Conservation (phyloP, 2,888 invertebrate genomes). For the Hipparchia semele region DNA sequence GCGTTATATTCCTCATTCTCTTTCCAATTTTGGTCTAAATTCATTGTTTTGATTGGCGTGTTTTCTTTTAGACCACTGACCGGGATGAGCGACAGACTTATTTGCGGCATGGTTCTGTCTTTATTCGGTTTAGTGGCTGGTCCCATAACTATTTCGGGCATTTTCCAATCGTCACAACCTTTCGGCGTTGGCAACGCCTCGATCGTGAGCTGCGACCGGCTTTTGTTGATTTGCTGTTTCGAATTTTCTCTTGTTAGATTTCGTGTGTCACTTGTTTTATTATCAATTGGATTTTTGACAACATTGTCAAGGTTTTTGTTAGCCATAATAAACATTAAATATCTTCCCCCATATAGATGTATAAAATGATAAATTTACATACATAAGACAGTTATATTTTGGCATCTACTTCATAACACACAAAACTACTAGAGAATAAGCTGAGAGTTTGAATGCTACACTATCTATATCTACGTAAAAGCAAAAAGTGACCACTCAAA, state of each 20-base stretch:
- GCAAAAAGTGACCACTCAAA: slow-evolving; percentile 64
- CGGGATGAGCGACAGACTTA: slow-evolving; percentile 75
- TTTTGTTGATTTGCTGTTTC: slow-evolving; percentile 81
- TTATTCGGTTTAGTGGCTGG: slow-evolving; percentile 60
- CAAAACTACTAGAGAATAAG: slow-evolving; percentile 72
- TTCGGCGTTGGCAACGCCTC: slow-evolving; percentile 67
- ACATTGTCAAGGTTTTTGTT: slow-evolving; percentile 54
- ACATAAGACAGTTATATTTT: slow-evolving; percentile 47
- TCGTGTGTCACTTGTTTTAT: slow-evolving; percentile 59
- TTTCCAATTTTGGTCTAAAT: slow-evolving; percentile 65
- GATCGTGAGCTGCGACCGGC: slow-evolving; percentile 76
- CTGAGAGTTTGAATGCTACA: slow-evolving; percentile 61
- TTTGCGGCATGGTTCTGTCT: slow-evolving; percentile 74
- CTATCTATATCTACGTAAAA: slow-evolving; percentile 62
- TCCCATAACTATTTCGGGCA: slow-evolving; percentile 67
- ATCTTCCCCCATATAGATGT: slow-evolving; percentile 38
- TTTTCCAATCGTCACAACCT: slow-evolving; percentile 62
- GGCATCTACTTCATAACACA: slow-evolving; percentile 61
- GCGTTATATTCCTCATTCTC: slow-evolving; percentile 75
- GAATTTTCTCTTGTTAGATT: slow-evolving; percentile 56
- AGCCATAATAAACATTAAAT: slow-evolving; percentile 13
- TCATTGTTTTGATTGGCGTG: slow-evolving; percentile 64
- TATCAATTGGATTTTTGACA: slow-evolving; percentile 81
- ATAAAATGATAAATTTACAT: slow-evolving; percentile 43
- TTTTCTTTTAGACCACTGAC: slow-evolving; percentile 70